phyloP scores from a whole-genome alignment of 2,888 invertebrate genomes.

The Coecobrya sp. region DNA sequence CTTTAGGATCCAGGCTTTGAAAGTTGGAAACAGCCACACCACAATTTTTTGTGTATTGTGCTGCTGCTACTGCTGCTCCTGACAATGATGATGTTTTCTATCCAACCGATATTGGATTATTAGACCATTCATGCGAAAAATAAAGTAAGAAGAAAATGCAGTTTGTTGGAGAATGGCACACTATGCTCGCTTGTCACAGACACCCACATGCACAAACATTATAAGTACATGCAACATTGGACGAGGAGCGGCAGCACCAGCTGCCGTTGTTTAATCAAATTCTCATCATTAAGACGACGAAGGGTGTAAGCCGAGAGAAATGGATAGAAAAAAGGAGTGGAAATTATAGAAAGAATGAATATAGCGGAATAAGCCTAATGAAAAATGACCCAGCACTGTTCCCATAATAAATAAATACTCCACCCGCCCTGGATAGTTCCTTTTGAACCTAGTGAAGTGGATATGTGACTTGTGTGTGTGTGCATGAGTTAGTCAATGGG shows the following conservation, averaged over 20 bases:
- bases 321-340: neutral
- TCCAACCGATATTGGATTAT: slow-evolving; percentile 27
- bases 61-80: neutral
- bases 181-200: neutral
- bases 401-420: neutral
- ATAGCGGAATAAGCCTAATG: slow-evolving; percentile 3
- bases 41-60: neutral
- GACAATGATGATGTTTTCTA: neutral
- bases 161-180: neutral
- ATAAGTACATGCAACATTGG: neutral
- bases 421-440: neutral
- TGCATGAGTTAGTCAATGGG: neutral
- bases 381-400: slow-evolving; percentile 17
- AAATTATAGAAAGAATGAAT: neutral
- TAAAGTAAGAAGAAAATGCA: neutral
- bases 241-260: slow-evolving; percentile 1
- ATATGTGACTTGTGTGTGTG: neutral
- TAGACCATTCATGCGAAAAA: slow-evolving; percentile 23
- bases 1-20: neutral
- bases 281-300: slow-evolving; percentile 51
- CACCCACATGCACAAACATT: neutral
- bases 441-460: neutral
- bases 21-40: neutral
- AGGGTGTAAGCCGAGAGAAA: neutral
- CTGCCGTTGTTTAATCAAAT: slow-evolving; percentile 56